phyloP scores from a whole-genome alignment of 2,113 vertebrate species.

The Xyrauchen texanus region DNA sequence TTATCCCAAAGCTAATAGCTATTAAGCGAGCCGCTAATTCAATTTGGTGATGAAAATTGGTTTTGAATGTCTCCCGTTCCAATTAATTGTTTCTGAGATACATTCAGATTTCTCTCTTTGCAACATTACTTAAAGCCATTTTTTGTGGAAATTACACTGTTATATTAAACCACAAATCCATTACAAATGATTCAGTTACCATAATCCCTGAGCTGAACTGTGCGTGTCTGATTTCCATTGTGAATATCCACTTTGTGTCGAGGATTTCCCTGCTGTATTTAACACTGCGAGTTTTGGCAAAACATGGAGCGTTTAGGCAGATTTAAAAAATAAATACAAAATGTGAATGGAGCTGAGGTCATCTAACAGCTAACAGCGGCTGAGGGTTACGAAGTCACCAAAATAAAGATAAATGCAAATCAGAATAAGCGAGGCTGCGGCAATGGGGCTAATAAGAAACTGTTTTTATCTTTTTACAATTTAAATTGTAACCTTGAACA shows the following conservation, averaged over 20 bases:
- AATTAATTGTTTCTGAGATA: conserved; percentile 79
- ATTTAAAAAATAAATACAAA: conserved; percentile 77
- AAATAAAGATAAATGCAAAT: conserved; percentile 84
- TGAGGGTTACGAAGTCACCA: conserved; percentile 74
- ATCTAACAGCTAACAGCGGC: conserved; percentile 69
- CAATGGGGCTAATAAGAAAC: conserved; percentile 88
- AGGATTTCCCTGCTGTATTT: conserved; percentile 67
- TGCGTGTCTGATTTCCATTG: conserved; percentile 71
- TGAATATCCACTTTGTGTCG: conserved; percentile 55
- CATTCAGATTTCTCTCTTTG: conserved; percentile 66
- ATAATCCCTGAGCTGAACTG: conserved; percentile 74
- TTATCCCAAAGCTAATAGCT: conserved; percentile 74
- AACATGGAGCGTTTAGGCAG: conserved; percentile 74
- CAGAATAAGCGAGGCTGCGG: conserved; percentile 75
- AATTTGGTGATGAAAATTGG: conserved; percentile 73
- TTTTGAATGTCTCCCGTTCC: conserved; percentile 75
- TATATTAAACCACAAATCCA: conserved; percentile 68
- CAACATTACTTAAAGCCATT: conserved; percentile 74
- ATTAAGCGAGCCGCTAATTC: conserved; percentile 76
- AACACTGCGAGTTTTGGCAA: conserved; percentile 63
- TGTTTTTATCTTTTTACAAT: conserved; percentile 85
- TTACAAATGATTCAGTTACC: conserved; percentile 69
- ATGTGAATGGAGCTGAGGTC: conserved; percentile 77
- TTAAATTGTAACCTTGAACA: conserved; percentile 90
- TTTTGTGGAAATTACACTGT: conserved; percentile 77